These are phyloP conservation scores for Orthosia gracilis DNA, from an alignment of 2,888 invertebrate genomes.

Conservation along the genomic window DNA sequence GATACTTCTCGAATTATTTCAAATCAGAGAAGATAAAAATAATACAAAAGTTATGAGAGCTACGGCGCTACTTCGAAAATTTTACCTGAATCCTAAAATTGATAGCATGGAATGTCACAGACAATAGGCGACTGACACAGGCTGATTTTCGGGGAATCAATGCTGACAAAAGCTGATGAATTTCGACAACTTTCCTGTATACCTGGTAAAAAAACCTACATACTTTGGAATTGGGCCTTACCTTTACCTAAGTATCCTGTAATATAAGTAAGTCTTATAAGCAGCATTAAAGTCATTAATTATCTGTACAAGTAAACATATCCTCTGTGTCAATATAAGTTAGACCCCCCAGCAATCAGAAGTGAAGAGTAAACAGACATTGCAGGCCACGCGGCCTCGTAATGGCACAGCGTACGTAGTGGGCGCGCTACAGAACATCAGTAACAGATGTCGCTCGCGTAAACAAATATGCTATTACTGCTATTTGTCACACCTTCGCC, in stretches of 20 bases:
- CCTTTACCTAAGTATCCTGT: background rate
- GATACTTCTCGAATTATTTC: slow-evolving; percentile 36
- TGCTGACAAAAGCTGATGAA: slow-evolving; percentile 17
- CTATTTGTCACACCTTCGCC: slow-evolving; percentile 64
- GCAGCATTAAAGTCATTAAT: slow-evolving; percentile 1
- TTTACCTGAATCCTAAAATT: slow-evolving; percentile 61
- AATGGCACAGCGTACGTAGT: slow-evolving; percentile 14
- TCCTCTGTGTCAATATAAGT: slow-evolving; percentile 5
- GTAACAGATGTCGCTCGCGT: slow-evolving; percentile 68
- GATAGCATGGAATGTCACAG: slow-evolving; percentile 45
- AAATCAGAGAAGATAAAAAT: slow-evolving; percentile 47
- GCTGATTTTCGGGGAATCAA: slow-evolving; percentile 49
- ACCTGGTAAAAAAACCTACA: slow-evolving; percentile 8
- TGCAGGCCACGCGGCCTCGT: slow-evolving; percentile 28
- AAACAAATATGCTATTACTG: slow-evolving; percentile 69
- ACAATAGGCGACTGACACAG: slow-evolving; percentile 43
- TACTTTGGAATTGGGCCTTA: background rate
- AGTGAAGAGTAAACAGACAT: slow-evolving; percentile 38
- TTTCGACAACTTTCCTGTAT: slow-evolving; percentile 7
- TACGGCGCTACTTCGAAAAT: slow-evolving; percentile 48
- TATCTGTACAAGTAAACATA: slow-evolving; percentile 7
- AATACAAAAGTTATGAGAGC: slow-evolving; percentile 42
- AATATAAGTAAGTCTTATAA: background rate
- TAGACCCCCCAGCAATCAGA: slow-evolving; percentile 26
- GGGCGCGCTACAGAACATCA: slow-evolving; percentile 53